These are phyloP conservation scores for Chrysopilus asiliformis DNA, from an alignment of 2,888 invertebrate genomes.

Conservation along the genomic window DNA sequence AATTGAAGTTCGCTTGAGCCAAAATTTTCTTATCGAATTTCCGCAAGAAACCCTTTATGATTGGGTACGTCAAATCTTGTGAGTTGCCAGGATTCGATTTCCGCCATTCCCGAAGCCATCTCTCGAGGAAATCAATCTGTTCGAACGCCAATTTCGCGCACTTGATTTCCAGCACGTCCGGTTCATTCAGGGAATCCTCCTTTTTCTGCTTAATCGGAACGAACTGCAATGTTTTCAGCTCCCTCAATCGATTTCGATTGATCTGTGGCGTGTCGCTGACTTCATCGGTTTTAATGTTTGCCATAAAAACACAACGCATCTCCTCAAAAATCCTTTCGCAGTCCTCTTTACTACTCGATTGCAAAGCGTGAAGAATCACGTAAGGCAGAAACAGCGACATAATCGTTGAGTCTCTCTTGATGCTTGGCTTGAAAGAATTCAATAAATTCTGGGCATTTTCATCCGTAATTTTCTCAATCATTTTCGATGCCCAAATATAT, in stretches of 20 bases:
- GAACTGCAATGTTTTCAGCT: constrained; percentile 8
- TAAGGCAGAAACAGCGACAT: constrained; percentile 63
- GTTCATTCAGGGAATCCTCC: constrained; percentile 11
- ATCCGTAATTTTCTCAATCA: constrained; percentile 48
- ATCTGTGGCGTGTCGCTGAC: constrained; percentile 8
- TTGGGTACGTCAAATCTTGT: constrained; percentile 17
- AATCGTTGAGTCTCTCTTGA: constrained; percentile 57
- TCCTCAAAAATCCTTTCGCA: constrained; percentile 41
- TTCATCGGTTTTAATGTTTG: constrained; percentile 16
- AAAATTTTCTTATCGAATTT: constrained; percentile 49
- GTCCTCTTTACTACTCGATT: constrained; percentile 37
- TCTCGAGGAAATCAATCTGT: constrained; percentile 59
- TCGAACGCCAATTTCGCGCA: constrained; percentile 58
- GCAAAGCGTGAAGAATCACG: constrained; percentile 50
- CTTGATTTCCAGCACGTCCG: constrained; percentile 39
- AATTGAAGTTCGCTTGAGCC: constrained; percentile 59
- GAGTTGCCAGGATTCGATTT: constrained; percentile 5
- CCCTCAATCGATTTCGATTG: constrained; percentile 8
- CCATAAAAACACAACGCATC: constrained; percentile 40
- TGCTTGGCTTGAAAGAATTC: constrained; percentile 57
- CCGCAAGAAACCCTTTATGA: constrained; percentile 32
- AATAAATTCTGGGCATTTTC: constrained; percentile 47
- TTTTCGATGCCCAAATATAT: constrained; percentile 58
- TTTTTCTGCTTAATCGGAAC: constrained; percentile 11
- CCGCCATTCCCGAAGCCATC: constrained; percentile 53